Conservation (phyloP, 53 echinoderm and acorn worm species). For the Hippasteria phrygiana region DNA sequence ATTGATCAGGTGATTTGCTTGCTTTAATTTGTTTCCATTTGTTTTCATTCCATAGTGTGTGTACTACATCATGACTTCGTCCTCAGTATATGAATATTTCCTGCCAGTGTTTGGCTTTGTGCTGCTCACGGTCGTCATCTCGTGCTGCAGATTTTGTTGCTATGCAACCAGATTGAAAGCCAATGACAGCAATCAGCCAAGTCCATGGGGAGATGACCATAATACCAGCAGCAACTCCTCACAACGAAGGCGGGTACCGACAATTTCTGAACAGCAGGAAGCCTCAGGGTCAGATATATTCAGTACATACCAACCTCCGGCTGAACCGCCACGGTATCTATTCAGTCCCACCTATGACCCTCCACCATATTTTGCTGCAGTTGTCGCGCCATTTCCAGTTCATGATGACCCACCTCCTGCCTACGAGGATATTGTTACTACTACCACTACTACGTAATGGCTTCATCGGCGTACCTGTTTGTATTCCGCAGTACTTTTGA, state of each 20-base stretch:
- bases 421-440: constrained; percentile 23
- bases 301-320: neutral
- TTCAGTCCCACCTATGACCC: neutral
- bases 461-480: no score
- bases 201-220: neutral
- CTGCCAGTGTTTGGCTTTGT: neutral
- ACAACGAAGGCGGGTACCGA: neutral
- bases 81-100: constrained; percentile 15
- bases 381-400: constrained; percentile 31
- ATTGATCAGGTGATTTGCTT: no score
- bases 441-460: neutral
- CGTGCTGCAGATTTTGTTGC: constrained; percentile 1
- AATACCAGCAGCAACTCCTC: neutral
- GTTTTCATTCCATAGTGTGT: neutral
- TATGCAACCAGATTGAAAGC: neutral
- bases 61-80: neutral
- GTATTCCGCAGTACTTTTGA: no score
- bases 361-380: constrained; percentile 7
- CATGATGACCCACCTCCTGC: constrained; percentile 31
- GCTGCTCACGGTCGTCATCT: neutral
- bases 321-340: neutral
- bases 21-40: neutral
- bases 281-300: neutral
- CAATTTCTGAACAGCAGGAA: neutral
- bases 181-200: neutral